A percentile compares a stretch with the other conserved stretches of the same genome.
These are phyloP conservation scores for Aphis gossypii DNA, from an alignment of 1,140 invertebrate genomes.

Conservation along the genomic window DNA sequence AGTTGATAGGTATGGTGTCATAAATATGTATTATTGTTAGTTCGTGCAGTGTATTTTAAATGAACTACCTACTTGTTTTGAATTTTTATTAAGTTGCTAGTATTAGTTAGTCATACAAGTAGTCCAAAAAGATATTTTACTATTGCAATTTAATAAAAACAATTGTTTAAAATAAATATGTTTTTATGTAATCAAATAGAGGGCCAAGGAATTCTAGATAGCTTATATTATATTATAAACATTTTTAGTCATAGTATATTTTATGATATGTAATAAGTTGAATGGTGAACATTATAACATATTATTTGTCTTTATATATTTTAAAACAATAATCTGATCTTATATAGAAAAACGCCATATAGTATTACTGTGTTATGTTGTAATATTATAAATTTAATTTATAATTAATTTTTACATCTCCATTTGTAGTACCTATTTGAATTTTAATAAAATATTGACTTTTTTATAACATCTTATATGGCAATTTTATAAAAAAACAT, in stretches of 20 bases:
- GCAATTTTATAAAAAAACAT: not conserved
- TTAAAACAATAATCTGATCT: not conserved
- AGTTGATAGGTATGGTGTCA: not conserved
- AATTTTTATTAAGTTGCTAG: not conserved
- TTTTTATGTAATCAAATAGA: not conserved
- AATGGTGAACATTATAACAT: not conserved
- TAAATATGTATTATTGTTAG: conserved; percentile 17
- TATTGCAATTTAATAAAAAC: not conserved
- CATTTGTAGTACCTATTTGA: not conserved
- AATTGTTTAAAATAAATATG: not conserved
- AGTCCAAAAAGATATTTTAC: not conserved
- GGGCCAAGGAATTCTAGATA: not conserved
- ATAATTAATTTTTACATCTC: not conserved
- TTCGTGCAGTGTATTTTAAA: conserved; percentile 22
- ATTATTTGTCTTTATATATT: no score
- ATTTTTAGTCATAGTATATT: not conserved
- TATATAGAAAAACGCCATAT: not conserved
- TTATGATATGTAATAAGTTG: not conserved
- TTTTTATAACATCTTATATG: not conserved
- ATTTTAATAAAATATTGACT: not conserved
- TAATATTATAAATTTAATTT: not conserved
- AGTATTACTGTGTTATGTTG: not conserved
- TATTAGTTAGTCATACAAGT: not conserved
- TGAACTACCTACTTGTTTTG: conserved; percentile 21
- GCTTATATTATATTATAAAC: not conserved